These are phyloP conservation scores for Heliconius nattereri DNA, from an alignment of 1,140 invertebrate genomes.

Conservation along the genomic window DNA sequence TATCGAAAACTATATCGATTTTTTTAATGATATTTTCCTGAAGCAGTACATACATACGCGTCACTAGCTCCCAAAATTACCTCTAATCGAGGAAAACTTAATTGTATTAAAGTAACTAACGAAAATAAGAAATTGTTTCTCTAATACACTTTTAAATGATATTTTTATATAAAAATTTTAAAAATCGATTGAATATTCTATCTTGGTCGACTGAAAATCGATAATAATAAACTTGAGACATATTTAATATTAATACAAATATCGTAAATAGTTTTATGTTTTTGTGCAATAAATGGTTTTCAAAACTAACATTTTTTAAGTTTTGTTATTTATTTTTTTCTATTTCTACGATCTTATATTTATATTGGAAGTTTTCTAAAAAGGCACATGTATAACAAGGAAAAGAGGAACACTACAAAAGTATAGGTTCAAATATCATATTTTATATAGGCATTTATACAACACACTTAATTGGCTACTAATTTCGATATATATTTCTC, in stretches of 20 bases:
- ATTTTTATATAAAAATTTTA: neutral
- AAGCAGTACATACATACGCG: slow-evolving; percentile 3
- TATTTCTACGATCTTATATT: too few species aligned
- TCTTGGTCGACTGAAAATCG: slow-evolving; percentile 3
- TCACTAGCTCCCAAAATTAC: slow-evolving; percentile 8
- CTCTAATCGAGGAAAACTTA: neutral
- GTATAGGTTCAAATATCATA: too few species aligned
- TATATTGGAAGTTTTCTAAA: too few species aligned
- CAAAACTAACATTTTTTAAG: too few species aligned
- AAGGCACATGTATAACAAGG: too few species aligned
- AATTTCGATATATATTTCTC: too few species aligned
- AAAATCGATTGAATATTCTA: neutral
- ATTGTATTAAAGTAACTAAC: slow-evolving; percentile 7
- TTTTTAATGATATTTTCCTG: neutral
- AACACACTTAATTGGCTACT: too few species aligned
- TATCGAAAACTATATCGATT: neutral
- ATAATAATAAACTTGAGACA: neutral
- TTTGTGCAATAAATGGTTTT: too few species aligned
- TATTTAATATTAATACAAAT: neutral
- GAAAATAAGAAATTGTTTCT: neutral
- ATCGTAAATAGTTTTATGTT: too few species aligned
- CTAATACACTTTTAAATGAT: neutral
- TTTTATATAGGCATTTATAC: too few species aligned
- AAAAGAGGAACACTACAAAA: too few species aligned
- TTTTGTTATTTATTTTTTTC: too few species aligned